Evolutionary conservation across 2,113 vertebrate genomes (phyloP), one percentile per base, ranked within the genome.

Genomic region (Crypturellus undulatus): DNA sequence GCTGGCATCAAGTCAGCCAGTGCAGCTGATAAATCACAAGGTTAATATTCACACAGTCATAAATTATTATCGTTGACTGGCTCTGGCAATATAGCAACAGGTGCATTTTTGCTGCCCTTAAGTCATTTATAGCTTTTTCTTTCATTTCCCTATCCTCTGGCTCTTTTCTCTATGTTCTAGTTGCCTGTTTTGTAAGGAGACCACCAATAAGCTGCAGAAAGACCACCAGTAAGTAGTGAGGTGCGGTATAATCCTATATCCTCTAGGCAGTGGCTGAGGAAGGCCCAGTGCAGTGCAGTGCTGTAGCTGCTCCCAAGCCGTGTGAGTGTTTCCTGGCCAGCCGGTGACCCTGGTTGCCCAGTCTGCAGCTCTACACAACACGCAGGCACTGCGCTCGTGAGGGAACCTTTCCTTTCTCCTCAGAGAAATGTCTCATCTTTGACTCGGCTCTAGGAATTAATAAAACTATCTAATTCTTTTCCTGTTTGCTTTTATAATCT

Each of bases 1-100:
- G 96, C 96, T 98, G 98, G 98, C 98, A 98, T 94, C 97, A 96
- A 98, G 98, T 98, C 97, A 97, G 92, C 83, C 70, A 93, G 75
- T 93, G 93, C 94, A 97, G 96, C 95, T 97, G 97, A 98, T 98
- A 98, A 98, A 97, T 98, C 96, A 97, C 93, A 87, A 76, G 84
- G 82, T 96, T 97, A 96, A 96, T 97, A 97, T 97, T 98, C 98
- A 98, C 96, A 98, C 84, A 97, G 96, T 89, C 95, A 95, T 98
- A 98, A 98, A 98, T 97, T 96, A 96, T 92, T 97, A 94, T 95
- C 93, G 93, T 97, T 97, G 94, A 90, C 78, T 95, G 81, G 47
- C 85, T 97, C 88, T 89, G 87, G 93, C 96, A 97, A 91, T 83
- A 82, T 76, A 97, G 92, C 71, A 98, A 97, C 98, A 98, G 98